Base-by-base conservation (phyloP, 2,888 invertebrate genomes). In the Pammene aurita region DNA sequence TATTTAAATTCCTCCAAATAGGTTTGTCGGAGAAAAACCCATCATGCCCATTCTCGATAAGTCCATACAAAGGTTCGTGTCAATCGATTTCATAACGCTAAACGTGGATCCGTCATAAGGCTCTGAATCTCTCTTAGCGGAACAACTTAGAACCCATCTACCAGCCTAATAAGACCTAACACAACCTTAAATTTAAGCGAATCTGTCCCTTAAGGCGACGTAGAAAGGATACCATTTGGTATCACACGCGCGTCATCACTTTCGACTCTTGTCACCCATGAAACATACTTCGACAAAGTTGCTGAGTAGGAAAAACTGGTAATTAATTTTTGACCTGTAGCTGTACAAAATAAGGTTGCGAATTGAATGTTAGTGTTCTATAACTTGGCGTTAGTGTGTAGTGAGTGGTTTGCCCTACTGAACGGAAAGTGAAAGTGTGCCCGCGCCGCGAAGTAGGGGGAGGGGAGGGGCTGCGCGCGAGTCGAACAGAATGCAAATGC, bases 391-490 rank as follows among this genome's bases (percentile, higher is more conserved):
- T 80, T 65, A 65, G 85, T 81, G 84, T 73, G 70, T 4, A 80
- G 74, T 80, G 72, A 80, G 67, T 66, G 57, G 78, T 76, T 82
- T 92, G 92, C 86, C 92, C 92, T 90, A 92, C 86, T 74, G 72
- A 89, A 88, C 86, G 86, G 89, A 92, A 91, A 92, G 92, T 92
- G 92, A 92, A 92, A 92, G 92, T 92, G 83, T 80, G 84, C 78
- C 77, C 78, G 81, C 77, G 79, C 77, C 76, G 78, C 72, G 76
- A 74, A 76, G 77, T 57, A 48, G 48, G 75, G 72, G 50, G 74
- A 72, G 72, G 77, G 79, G 81, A 78, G 81, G 84, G 76, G 74
- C 75, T 78, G 84, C 81, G 84, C 86, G 81, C 80, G 86, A 83
- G 84, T 84, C 77, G 86, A 71, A 74, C 77, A 78, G 82, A 86